A percentile compares a stretch with the other conserved stretches of the same genome.
Evolutionary conservation across 2,113 vertebrate genomes (phyloP).

Genomic region (Ceyx margarethae): DNA sequence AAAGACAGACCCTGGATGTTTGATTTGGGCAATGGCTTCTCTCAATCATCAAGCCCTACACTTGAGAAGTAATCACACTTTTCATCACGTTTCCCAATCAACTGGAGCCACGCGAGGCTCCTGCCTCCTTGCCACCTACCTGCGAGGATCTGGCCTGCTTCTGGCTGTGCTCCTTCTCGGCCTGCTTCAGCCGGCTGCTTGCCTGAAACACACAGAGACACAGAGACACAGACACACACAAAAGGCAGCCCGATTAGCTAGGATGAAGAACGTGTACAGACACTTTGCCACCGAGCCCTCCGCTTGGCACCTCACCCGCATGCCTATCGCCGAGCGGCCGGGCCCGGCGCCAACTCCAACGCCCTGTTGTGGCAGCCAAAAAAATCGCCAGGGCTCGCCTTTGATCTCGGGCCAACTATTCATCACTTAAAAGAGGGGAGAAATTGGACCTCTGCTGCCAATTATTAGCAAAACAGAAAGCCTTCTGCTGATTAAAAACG

Average conservation of each 20-base stretch:
- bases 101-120: background rate
- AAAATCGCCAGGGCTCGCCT: constrained; percentile 79
- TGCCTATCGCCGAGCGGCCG: constrained; percentile 77
- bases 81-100: background rate
- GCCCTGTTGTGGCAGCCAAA: constrained; percentile 84
- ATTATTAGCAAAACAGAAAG: constrained; percentile 82
- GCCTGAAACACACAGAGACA: constrained; percentile 79
- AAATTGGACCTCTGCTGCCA: constrained; percentile 80
- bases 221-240: constrained; percentile 9
- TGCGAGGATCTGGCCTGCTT: constrained; percentile 86
- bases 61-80: background rate
- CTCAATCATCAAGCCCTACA: background rate
- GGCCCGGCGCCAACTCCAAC: constrained; percentile 78
- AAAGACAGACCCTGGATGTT: background rate
- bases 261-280: constrained; percentile 72
- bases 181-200: constrained; percentile 86
- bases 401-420: constrained; percentile 92
- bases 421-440: constrained; percentile 88
- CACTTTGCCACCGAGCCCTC: constrained; percentile 78
- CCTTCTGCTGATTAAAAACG: constrained; percentile 50
- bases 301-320: constrained; percentile 77
- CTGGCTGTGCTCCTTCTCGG: constrained; percentile 86
- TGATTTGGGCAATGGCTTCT: background rate
- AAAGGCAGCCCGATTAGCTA: constrained; percentile 73
- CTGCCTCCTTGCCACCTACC: constrained; percentile 77